Base-by-base conservation (phyloP, 2,888 invertebrate genomes). In the Lithophane ornitopus region DNA sequence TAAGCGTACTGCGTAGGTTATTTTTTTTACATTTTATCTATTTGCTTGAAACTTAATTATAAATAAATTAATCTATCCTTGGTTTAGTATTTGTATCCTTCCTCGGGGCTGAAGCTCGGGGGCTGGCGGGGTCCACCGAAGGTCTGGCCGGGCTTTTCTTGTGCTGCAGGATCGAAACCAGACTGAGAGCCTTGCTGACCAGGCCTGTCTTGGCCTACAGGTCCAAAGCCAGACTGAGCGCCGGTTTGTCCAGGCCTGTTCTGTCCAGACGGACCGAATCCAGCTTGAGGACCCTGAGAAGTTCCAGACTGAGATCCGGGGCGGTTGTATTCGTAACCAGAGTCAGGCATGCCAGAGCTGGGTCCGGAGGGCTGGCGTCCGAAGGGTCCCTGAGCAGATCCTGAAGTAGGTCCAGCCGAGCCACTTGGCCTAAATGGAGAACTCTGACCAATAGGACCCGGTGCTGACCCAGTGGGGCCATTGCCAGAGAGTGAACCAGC, bases 41-140 rank as follows among this genome's bases (percentile, higher is more conserved):
- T 86, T 80, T 92, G 92, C 91, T 86, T 88, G 85, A 77, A 85
- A 72, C 82, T 73, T 85, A 88, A 85, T 78, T 81, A 83, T 80
- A 88, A 87, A 85, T 87, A 82, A 86, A 82, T 77, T 83, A 85
- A 46, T 68, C 74, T 85, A 88, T 84, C 81, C 88, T 88, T 88
- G 76, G 82, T 78, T 94, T 94, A 96, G 89, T 96, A 96, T 82
- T 94, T 96, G 90, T 96, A 96, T 70, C 96, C 96, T 88, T 95
- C 95, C 81, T 95, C 93, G 62, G 93, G 89, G 83, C 91, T 94
- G 90, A 95, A 96, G 87, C 95, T 96, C 0, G 96, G 95, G 3
- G 95, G 96, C 70, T 95, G 95, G 34, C 94, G 93, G n/a, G 96
- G 94, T 56, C 93, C 94, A 72, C 92, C 92, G 70, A 96, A 96